Conservation (phyloP, 2,888 invertebrate species). For the Eumacrocentrus americanus region DNA sequence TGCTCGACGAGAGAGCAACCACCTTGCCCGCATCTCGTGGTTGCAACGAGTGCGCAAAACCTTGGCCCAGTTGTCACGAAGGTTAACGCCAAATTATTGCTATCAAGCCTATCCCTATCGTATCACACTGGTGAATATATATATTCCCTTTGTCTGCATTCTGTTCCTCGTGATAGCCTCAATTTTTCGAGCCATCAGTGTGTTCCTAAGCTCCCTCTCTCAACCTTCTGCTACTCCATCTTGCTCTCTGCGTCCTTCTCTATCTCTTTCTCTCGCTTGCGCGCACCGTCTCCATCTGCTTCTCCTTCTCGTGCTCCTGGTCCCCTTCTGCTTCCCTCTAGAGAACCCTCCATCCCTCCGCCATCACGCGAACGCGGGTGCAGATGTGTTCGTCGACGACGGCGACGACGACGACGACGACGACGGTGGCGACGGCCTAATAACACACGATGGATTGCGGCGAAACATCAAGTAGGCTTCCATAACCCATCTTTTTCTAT, state of each 20-base stretch:
- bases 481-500: no score
- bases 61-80: slow-evolving; percentile 21
- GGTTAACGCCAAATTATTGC: slow-evolving; percentile 7
- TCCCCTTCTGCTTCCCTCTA: slow-evolving; percentile 29
- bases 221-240: slow-evolving; percentile 15
- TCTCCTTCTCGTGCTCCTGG: slow-evolving; percentile 21
- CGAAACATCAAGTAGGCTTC: slow-evolving; percentile 59
- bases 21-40: slow-evolving; percentile 20
- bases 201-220: slow-evolving; percentile 4
- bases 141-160: no score
- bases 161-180: no score
- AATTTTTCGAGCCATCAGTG: not conserved
- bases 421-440: slow-evolving; percentile 48
- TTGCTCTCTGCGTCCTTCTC: slow-evolving; percentile 14
- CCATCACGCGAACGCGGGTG: slow-evolving; percentile 46
- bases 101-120: no score
- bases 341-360: slow-evolving; percentile 42
- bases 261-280: slow-evolving; percentile 8
- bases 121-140: no score
- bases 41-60: slow-evolving; percentile 11
- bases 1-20: slow-evolving; percentile 8
- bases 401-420: slow-evolving; percentile 31
- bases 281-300: slow-evolving; percentile 23
- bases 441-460: slow-evolving; percentile 58
- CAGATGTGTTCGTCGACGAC: slow-evolving; percentile 54